Evolutionary conservation across 1,140 invertebrate species (phyloP), one percentile per base, ranked within the genome.

Genomic region (Batillaria attramentaria): DNA sequence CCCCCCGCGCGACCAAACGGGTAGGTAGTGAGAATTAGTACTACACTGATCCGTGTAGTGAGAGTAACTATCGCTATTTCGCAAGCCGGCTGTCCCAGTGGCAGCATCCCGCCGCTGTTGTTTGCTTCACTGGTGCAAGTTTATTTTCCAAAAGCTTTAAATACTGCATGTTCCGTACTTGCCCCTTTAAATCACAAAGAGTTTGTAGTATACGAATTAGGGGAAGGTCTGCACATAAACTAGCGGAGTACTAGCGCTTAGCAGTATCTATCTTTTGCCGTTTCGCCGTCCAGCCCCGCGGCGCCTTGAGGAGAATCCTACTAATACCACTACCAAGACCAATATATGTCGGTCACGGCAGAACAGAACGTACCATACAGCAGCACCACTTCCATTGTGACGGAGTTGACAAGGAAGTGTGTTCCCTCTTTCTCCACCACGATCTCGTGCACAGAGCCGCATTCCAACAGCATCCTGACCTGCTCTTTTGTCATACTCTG

Each of bases 401-500:
- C 72, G 2, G 84, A 77, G 62, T 85, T 78, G 35, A 85, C 83
- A 4, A 79, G 75, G 76, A 88, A 88, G n/a, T 28, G 37, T 31
- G 0, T 28, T 13, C 18, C 46, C 39, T 79, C 69, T 16, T 78
- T 70, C 13, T 74, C 37, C 6, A 84, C 79, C 39, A 75, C 46
- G 0, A 77, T 46, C 39, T 86, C 77, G 4, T 78, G 54, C 33
- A 89, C 72, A 77, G 87, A 88, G 10, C 86, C 84, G 68, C 83
- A 84, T 72, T 89, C 88, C 13, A 89, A 79, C 13, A 81, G 78
- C 28, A 87, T 68, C 65, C 88, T 84, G 0, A 89, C 74, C 69
- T 86, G 87, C 50, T 89, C 87, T 79, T 85, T 85, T 24, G 86
- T 85, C 86, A 85, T 84, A 0, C 87, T 86, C 86, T 88, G 72